Percentiles rank a stretch among this genome's conserved stretches.
These are phyloP conservation scores for Calcarius ornatus DNA, from an alignment of 2,113 vertebrate species.

Conservation along the genomic window DNA sequence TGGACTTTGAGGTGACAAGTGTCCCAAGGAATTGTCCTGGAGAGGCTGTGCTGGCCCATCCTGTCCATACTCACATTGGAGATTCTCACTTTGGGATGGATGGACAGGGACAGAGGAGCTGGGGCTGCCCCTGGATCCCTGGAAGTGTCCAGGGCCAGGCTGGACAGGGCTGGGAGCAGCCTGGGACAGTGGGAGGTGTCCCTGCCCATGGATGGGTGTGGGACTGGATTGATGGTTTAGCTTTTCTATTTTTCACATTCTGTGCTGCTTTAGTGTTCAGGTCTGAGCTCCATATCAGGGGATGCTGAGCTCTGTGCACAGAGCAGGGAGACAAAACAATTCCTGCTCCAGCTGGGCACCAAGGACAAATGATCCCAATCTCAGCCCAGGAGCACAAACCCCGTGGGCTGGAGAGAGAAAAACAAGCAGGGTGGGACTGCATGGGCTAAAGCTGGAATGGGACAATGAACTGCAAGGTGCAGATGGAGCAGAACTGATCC, in stretches of 20 bases:
- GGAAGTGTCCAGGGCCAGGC: neutral
- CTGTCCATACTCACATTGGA: fast-evolving
- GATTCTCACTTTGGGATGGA: fast-evolving
- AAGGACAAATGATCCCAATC: neutral
- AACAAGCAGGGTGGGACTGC: too few species aligned
- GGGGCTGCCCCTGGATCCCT: neutral
- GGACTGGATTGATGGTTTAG: neutral
- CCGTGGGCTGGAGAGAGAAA: too few species aligned
- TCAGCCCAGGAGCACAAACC: neutral
- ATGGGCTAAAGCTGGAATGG: too few species aligned
- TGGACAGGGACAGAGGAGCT: neutral
- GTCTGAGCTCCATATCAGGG: fast-evolving
- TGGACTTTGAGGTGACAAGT: neutral
- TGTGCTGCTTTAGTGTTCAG: neutral
- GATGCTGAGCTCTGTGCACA: neutral
- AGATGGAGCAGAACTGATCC: too few species aligned
- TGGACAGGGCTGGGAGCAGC: neutral
- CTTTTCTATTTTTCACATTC: neutral
- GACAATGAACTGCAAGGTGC: too few species aligned
- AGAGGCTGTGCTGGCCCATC: neutral
- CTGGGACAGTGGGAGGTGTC: fast-evolving
- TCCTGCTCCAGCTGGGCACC: neutral
- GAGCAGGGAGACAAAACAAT: neutral
- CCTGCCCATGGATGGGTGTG: neutral
- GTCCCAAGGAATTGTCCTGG: neutral